Evolutionary conservation across 2,113 vertebrate species (phyloP).

Genomic region (Bubo bubo): DNA sequence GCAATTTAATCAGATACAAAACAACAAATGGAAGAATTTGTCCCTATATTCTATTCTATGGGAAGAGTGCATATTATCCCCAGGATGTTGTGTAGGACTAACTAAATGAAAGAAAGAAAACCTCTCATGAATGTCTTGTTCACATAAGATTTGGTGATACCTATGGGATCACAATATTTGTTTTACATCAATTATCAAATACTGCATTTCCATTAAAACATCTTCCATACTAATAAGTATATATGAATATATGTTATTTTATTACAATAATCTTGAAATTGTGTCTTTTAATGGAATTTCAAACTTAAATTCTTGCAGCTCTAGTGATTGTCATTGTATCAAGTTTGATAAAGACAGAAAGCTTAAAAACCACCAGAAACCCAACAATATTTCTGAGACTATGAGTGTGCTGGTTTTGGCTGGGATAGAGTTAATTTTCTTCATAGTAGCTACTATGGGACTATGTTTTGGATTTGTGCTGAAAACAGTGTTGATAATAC

Average conservation of each 20-base stretch:
- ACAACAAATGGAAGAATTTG: not conserved
- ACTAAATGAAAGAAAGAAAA: not conserved
- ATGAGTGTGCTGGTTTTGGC: no score
- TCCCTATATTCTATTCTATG: not conserved
- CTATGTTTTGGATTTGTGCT: no score
- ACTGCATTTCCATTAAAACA: not conserved
- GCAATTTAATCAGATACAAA: not conserved
- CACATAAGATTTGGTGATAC: not conserved
- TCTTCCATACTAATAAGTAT: not conserved
- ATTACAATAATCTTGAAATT: not conserved
- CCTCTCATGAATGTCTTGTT: not conserved
- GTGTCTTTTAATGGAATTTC: not conserved
- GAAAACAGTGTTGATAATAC: no score
- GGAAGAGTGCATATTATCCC: not conserved
- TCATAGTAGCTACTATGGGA: no score
- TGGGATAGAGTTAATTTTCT: no score
- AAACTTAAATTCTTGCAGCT: not conserved
- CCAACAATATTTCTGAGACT: not conserved
- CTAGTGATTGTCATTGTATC: not conserved
- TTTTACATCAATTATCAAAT: not conserved
- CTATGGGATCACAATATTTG: not conserved
- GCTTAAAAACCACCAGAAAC: accelerated
- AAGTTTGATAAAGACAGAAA: not conserved
- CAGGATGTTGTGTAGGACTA: not conserved
- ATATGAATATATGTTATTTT: not conserved